Conservation (phyloP, 2,113 vertebrate species). For the Chaenogobius annularis region DNA sequence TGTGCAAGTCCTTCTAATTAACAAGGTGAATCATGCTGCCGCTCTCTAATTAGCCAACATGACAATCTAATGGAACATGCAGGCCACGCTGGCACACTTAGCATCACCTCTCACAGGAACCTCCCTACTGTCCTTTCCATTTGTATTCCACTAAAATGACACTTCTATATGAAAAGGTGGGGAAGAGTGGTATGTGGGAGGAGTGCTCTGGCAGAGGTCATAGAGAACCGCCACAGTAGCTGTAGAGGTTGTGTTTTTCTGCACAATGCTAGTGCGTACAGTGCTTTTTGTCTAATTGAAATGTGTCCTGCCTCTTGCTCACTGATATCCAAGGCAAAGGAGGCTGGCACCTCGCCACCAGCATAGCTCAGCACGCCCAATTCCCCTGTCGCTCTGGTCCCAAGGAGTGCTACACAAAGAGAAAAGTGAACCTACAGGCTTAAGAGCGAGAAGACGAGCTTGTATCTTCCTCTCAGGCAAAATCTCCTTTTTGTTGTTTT, state of each 20-base stretch:
- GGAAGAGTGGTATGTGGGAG: slow-evolving; percentile 25
- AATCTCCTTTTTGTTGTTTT: slow-evolving; percentile 75
- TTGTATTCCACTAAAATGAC: slow-evolving; percentile 54
- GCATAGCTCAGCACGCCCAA: slow-evolving; percentile 71
- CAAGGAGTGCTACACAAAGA: slow-evolving; percentile 79
- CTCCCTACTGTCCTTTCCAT: slow-evolving; percentile 53
- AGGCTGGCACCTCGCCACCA: slow-evolving; percentile 74
- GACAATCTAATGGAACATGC: slow-evolving; percentile 95
- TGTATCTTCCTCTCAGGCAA: slow-evolving; percentile 75
- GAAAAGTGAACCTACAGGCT: slow-evolving; percentile 77
- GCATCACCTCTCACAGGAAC: slow-evolving; percentile 75
- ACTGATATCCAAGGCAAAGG: slow-evolving; percentile 63
- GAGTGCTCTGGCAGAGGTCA: slow-evolving; percentile 65
- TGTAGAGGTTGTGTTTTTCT: slow-evolving; percentile 26
- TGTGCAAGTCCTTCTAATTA: slow-evolving; percentile 99
- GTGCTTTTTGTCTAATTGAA: slow-evolving; percentile 74
- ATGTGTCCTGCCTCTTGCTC: slow-evolving; percentile 67
- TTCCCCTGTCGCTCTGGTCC: slow-evolving; percentile 76
- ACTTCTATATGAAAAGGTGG: slow-evolving; percentile 45
- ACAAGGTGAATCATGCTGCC: slow-evolving; percentile 99
- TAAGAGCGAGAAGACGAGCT: slow-evolving; percentile 69
- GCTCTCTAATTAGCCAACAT: slow-evolving; percentile 99
- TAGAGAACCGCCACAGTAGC: slow-evolving; percentile 37
- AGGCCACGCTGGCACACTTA: slow-evolving; percentile 82
- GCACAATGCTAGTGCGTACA: slow-evolving; percentile 20